Conservation (phyloP, 2,113 vertebrate genomes). For the Pungitius pungitius region DNA sequence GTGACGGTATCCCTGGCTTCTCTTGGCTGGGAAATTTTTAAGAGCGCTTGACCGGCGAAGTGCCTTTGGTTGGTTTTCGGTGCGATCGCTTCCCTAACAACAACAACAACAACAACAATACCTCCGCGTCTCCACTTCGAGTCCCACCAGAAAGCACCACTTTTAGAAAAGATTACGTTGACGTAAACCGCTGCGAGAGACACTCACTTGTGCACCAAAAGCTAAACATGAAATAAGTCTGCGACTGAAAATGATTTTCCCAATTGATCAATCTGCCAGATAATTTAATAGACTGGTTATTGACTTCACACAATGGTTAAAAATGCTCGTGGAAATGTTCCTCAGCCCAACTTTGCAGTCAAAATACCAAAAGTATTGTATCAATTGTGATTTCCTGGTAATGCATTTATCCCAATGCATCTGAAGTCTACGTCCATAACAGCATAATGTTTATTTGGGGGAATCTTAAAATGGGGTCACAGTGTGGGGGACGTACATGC, state of each 20-base stretch:
- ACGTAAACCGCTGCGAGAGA: not conserved
- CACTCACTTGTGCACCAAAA: not conserved
- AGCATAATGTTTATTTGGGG: not conserved
- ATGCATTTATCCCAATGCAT: constrained; percentile 2
- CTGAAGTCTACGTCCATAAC: not conserved
- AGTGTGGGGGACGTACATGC: constrained; percentile 18
- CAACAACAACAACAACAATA: constrained; percentile 24
- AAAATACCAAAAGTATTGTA: not conserved
- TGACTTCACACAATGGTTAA: not conserved
- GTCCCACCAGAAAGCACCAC: not conserved
- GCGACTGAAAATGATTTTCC: not conserved
- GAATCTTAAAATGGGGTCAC: constrained; percentile 6
- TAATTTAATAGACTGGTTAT: not conserved
- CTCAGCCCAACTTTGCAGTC: not conserved
- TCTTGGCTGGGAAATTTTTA: constrained; percentile 39
- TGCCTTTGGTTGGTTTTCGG: constrained; percentile 7
- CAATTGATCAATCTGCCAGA: not conserved
- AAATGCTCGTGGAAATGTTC: not conserved
- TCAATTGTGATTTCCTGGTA: not conserved
- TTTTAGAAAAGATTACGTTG: constrained; percentile 1
- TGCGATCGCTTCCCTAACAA: constrained; percentile 16
- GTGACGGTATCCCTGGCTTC: constrained; percentile 53
- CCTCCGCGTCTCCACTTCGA: not conserved
- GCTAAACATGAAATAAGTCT: not conserved
- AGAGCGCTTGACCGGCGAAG: constrained; percentile 19